Evolutionary conservation across 2,797 vertebrate genomes (phyloP).

Genomic region (Rhinichthys osculus): DNA sequence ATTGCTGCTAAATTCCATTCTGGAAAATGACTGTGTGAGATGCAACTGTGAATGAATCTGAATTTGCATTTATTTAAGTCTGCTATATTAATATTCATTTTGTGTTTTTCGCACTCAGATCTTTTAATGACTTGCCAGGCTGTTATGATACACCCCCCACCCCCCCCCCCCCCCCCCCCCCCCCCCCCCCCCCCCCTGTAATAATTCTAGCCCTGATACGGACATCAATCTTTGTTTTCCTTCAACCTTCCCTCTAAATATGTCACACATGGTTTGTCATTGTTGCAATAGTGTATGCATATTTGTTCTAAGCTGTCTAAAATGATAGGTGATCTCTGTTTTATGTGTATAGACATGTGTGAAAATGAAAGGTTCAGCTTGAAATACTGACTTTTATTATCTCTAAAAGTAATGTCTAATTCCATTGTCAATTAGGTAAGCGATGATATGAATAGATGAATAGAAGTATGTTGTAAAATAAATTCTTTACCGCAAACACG

Average conservation of each 20-base stretch:
- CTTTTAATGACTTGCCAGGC: constrained; percentile 29
- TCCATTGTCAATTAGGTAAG: neutral
- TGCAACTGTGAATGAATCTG: constrained; percentile 18
- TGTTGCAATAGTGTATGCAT: constrained; percentile 21
- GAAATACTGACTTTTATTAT: neutral
- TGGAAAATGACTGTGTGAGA: neutral
- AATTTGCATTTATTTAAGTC: constrained; percentile 26
- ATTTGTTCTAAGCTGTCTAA: constrained; percentile 44
- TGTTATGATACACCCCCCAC: too few relatives aligned
- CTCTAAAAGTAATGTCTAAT: constrained; percentile 2
- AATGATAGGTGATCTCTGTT: constrained; percentile 27
- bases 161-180: too few relatives aligned
- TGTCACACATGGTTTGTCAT: constrained; percentile 46
- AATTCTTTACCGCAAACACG: neutral
- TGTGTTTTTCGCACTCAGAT: constrained; percentile 5
- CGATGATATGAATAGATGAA: neutral
- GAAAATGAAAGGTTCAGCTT: neutral
- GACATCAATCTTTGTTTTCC: constrained; percentile 49
- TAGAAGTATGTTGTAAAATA: constrained; percentile 13
- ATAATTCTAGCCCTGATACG: constrained; percentile 25
- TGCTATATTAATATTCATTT: constrained; percentile 24
- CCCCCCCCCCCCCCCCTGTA: neutral
- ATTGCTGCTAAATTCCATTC: neutral
- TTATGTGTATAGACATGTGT: neutral
- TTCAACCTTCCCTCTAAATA: constrained; percentile 29